Base-by-base conservation (phyloP, 2,113 vertebrate species). In the Hippoglossus stenolepis region DNA sequence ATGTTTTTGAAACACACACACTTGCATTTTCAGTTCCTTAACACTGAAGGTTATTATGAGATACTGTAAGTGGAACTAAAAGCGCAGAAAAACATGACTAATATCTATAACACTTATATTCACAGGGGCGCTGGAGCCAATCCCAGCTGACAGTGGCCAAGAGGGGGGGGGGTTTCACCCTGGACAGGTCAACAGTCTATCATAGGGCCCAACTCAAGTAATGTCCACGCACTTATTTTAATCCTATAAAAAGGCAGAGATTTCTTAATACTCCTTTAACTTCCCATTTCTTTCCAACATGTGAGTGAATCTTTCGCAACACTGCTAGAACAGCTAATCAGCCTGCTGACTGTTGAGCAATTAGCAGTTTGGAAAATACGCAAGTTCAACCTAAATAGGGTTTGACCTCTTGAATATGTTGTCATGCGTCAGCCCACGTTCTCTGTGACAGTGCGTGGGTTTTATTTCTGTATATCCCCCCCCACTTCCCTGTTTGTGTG, bases 241-340 rank as follows among this genome's bases (percentile, higher is more conserved):
- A 31, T 70, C 11, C 23, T 70, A 70, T 75, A 70, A 64, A 59
- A 84, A 77, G 54, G n/a, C 14, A 17, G 2, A n/a, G 49, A 74
- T 87, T 70, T 65, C 66, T 61, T 64, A 86, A 85, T 17, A 20
- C 11, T 56, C 10, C 14, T 9, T 47, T 63, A 72, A 85, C 82
- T 90, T 91, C 89, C 65, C 40, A 5, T 78, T 20, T 21, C 13
- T 13, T 79, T 65, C 69, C 53, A 62, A 43, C 81, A 75, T 79
- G 79, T 67, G 84, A 79, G 51, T 47, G 13, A 24, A 3, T 78
- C 58, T 90, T 82, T 85, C 35, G 10, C 61, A 81, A 90, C 51
- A 23, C 70, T 51, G 70, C 56, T 60, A 43, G 62, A 49, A 64
- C 83, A 75, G 70, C 65, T 66, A 66, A 74, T 85, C 77, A 59